Evolutionary conservation across 2,113 vertebrate species (phyloP).

Genomic region (Puffinus mauretanicus): DNA sequence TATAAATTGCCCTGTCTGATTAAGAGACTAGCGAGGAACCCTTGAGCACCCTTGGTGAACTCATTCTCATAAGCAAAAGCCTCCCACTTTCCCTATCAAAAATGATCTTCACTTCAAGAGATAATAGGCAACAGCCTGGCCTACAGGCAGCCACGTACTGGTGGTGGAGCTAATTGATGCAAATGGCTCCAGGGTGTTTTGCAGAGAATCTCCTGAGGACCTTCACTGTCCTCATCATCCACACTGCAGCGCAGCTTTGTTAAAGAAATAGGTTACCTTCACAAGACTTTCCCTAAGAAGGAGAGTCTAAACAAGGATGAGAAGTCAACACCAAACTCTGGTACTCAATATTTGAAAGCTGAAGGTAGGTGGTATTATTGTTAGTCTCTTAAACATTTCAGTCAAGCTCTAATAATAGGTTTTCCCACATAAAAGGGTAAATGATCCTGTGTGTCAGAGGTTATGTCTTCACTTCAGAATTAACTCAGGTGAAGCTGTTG

Average conservation of each 20-base stretch:
- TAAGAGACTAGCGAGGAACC: not conserved
- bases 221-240: not conserved
- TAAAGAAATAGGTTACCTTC: not conserved
- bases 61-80: not conserved
- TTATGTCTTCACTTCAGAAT: not conserved
- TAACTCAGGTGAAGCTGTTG: not conserved
- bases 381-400: not conserved
- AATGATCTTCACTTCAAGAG: not conserved
- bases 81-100: not conserved
- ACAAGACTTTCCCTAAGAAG: not conserved
- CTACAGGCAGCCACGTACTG: not conserved
- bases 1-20: not conserved
- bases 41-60: not conserved
- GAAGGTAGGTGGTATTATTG: not conserved
- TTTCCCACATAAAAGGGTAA: constrained; percentile 34
- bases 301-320: not conserved
- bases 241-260: not conserved
- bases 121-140: not conserved
- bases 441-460: not conserved
- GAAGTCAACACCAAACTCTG: not conserved
- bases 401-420: constrained; percentile 22
- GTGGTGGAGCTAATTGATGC: not conserved
- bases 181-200: not conserved
- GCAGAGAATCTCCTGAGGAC: not conserved
- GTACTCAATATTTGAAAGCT: not conserved